These are phyloP conservation scores for Halichondria panicea DNA, from an alignment of 37 sponge, comb jelly and placozoan species.

Conservation along the genomic window DNA sequence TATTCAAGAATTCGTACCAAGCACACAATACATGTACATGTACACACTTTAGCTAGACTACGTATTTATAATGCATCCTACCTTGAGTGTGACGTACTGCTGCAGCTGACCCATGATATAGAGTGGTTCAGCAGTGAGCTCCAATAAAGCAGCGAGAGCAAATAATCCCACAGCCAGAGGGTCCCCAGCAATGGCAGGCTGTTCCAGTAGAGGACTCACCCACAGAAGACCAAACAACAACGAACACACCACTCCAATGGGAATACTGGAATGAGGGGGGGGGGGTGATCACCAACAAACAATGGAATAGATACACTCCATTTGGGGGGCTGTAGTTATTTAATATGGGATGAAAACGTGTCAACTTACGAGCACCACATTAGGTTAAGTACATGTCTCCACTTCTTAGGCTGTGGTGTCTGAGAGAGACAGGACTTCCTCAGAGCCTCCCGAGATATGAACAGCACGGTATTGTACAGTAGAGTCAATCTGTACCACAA, in stretches of 20 bases:
- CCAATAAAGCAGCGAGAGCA: slow-evolving; percentile 69
- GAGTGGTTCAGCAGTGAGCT: slow-evolving; percentile 84
- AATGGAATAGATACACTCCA: not conserved
- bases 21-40: too few species aligned
- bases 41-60: too few species aligned
- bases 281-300: not conserved
- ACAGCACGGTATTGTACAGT: slow-evolving; percentile 82
- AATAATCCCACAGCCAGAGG: slow-evolving; percentile 68
- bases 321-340: too few species aligned
- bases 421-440: slow-evolving; percentile 80
- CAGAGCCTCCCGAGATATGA: slow-evolving; percentile 87
- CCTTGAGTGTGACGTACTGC: slow-evolving; percentile 71
- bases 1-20: too few species aligned
- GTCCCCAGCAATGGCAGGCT: slow-evolving; percentile 65
- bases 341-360: not conserved
- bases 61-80: too few species aligned
- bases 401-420: slow-evolving; percentile 31
- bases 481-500: slow-evolving; percentile 65
- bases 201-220: slow-evolving; percentile 71
- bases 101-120: slow-evolving; percentile 64
- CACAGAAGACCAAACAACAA: slow-evolving; percentile 48
- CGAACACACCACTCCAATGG: slow-evolving; percentile 31
- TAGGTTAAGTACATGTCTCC: slow-evolving; percentile 70
- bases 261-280: not conserved
- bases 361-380: slow-evolving; percentile 73